Conservation (phyloP, 2,113 vertebrate species). For the Sylvia atricapilla region DNA sequence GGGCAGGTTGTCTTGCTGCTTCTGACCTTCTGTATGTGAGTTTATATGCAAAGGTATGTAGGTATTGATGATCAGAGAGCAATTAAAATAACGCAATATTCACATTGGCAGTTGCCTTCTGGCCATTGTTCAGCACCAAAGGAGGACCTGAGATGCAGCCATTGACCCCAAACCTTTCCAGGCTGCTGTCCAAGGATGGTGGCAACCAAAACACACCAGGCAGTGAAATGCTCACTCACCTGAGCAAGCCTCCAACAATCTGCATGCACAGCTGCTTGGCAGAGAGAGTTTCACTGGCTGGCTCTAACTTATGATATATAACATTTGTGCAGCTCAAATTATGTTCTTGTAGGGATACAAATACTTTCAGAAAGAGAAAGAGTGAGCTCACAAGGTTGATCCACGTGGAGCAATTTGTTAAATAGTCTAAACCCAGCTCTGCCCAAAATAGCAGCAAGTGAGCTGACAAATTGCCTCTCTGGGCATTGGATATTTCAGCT, state of each 20-base stretch:
- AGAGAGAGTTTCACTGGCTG: neutral
- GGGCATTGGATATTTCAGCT: constrained; percentile 2
- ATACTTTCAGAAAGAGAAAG: neutral
- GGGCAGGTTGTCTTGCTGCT: no score
- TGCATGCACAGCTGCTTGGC: neutral
- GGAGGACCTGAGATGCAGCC: neutral
- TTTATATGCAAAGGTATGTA: neutral
- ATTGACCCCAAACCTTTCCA: neutral
- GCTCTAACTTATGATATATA: neutral
- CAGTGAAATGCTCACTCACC: neutral
- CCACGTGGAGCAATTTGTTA: neutral
- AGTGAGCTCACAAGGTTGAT: constrained; percentile 3
- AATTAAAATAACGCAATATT: neutral
- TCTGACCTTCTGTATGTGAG: neutral
- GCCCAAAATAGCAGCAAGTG: constrained; percentile 34
- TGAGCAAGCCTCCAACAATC: neutral
- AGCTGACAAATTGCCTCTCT: constrained; percentile 38
- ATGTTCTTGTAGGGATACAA: constrained; percentile 4
- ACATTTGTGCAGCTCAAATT: neutral
- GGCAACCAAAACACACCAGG: neutral
- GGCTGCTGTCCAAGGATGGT: neutral
- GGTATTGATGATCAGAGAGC: neutral
- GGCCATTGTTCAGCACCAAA: neutral
- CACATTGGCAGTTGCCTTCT: neutral
- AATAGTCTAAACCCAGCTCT: constrained; percentile 17